Evolutionary conservation across 2,888 invertebrate genomes (phyloP).

Genomic region (Apeira syringaria): DNA sequence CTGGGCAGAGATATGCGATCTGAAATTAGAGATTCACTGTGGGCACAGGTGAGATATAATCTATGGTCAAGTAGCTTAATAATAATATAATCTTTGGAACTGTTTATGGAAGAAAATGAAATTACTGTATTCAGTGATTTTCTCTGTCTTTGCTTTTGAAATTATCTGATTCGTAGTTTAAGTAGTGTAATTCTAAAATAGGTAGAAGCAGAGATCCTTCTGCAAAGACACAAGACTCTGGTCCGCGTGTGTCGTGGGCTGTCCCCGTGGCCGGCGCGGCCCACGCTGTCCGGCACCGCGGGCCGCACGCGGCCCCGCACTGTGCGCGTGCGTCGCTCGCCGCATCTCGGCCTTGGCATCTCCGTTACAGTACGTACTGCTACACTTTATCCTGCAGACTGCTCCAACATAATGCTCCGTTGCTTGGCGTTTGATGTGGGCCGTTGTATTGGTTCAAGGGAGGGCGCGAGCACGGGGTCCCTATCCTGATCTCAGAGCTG

Average conservation of each 20-base stretch:
- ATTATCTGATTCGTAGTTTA: too few relatives aligned
- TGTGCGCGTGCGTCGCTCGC: constrained; percentile 87
- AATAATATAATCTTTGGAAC: too few relatives aligned
- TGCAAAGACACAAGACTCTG: constrained; percentile 93
- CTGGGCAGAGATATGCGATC: constrained; percentile 91
- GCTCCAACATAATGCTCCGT: too few relatives aligned
- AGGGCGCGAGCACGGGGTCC: constrained; percentile 93
- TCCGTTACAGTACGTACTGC: constrained; percentile 87
- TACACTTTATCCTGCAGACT: too few relatives aligned
- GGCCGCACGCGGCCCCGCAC: constrained; percentile 79
- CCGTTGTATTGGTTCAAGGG: constrained; percentile 87
- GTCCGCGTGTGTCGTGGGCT: constrained; percentile 85
- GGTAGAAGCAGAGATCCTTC: constrained; percentile 93
- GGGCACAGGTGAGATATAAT: constrained; percentile 88
- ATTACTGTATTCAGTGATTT: too few relatives aligned
- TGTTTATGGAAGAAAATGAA: too few relatives aligned
- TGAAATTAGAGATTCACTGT: constrained; percentile 89
- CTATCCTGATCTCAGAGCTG: constrained; percentile 93
- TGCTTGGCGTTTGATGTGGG: too few relatives aligned
- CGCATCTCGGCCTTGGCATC: constrained; percentile 92
- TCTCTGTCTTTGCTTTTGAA: too few relatives aligned
- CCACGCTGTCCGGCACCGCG: constrained; percentile 18
- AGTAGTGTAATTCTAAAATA: too few relatives aligned
- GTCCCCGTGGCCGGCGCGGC: constrained; percentile 57
- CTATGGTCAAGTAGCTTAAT: too few relatives aligned